These are phyloP conservation scores for Sipha flava DNA, from an alignment of 1,140 invertebrate species.

Conservation along the genomic window DNA sequence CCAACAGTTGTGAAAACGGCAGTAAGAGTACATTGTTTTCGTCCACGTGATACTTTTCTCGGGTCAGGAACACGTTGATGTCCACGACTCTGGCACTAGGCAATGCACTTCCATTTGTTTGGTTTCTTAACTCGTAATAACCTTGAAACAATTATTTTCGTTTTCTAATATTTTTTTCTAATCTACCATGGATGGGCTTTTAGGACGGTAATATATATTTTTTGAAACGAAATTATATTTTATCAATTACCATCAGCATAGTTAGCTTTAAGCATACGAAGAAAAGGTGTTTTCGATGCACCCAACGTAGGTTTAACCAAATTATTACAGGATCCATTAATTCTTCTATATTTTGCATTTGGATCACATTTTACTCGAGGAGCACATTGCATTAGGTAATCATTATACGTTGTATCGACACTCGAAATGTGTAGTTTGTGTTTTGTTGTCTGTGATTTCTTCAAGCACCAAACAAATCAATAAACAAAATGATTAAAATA, in stretches of 20 bases:
- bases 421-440: background rate
- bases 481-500: too few relatives aligned
- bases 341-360: constrained; percentile 53
- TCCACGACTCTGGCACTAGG: background rate
- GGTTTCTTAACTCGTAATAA: background rate
- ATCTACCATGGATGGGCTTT: too few relatives aligned
- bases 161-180: too few relatives aligned
- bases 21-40: background rate
- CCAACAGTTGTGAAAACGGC: background rate
- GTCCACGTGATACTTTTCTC: background rate
- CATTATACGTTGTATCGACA: background rate
- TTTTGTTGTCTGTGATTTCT: background rate
- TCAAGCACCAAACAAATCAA: too few relatives aligned
- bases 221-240: too few relatives aligned
- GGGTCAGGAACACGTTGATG: background rate
- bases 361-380: background rate
- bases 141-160: background rate
- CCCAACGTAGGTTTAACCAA: constrained; percentile 60
- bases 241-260: constrained; percentile 10
- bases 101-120: background rate
- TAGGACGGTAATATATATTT: too few relatives aligned
- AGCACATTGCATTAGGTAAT: background rate
- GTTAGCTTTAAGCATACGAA: background rate
- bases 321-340: constrained; percentile 83
- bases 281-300: constrained; percentile 61